Evolutionary conservation across 2,113 vertebrate genomes (phyloP).

Genomic region (Nycticorax nycticorax): DNA sequence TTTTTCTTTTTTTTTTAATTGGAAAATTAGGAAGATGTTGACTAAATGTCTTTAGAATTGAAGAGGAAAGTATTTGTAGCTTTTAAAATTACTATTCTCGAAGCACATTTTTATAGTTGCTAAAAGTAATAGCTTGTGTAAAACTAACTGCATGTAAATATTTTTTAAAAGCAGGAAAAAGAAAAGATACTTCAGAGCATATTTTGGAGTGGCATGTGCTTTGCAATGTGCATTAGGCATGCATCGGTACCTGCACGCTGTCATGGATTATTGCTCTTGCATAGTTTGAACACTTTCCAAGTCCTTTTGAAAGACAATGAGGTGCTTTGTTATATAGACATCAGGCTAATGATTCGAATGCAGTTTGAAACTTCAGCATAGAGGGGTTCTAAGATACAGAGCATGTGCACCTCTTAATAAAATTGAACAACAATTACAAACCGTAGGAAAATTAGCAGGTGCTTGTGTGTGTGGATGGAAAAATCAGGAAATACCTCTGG

Average conservation of each 20-base stretch:
- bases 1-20: not conserved
- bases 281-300: conserved; percentile 9
- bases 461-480: not conserved
- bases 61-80: not conserved
- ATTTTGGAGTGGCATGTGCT: not conserved
- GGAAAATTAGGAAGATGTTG: not conserved
- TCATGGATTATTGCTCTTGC: conserved; percentile 32
- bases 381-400: not conserved
- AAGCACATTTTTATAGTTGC: not conserved
- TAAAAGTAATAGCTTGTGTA: not conserved
- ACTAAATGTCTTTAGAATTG: not conserved
- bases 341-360: not conserved
- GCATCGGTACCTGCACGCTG: conserved; percentile 34
- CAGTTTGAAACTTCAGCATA: not conserved
- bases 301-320: conserved; percentile 14
- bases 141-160: not conserved
- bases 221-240: conserved; percentile 5
- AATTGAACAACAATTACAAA: not conserved
- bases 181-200: not conserved
- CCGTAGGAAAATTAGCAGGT: not conserved
- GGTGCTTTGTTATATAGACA: conserved; percentile 2
- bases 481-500: not conserved
- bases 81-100: not conserved
- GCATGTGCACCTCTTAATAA: not conserved
- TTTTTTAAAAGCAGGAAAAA: not conserved